A percentile compares a stretch with the other conserved stretches of the same genome.
Conservation (phyloP, 92 coral and sea anemone genomes). For the Porites lobata region DNA sequence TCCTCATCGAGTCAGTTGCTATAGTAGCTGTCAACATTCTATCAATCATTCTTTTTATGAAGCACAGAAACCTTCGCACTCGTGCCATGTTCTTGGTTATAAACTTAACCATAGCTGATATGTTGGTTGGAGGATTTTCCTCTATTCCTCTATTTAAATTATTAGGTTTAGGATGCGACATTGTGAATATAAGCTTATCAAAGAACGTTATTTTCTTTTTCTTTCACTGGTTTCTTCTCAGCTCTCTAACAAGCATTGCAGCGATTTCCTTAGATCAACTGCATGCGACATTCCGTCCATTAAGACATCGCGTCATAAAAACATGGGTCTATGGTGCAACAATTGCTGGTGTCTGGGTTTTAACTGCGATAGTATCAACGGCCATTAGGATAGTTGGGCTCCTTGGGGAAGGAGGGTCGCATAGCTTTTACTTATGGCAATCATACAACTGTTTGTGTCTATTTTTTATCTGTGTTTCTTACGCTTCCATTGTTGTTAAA, state of each 20-base stretch:
- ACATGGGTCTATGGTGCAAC: no score
- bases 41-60: neutral
- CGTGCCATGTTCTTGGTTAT: neutral
- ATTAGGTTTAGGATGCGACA: no score
- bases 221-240: neutral
- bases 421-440: neutral
- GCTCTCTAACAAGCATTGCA: conserved; percentile 23
- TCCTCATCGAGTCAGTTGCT: neutral
- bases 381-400: no score
- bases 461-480: no score
- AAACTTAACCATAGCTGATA: neutral
- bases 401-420: no score
- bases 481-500: neutral
- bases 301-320: conserved; percentile 59
- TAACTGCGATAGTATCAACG: neutral
- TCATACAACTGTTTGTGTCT: neutral
- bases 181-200: no score
- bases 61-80: neutral
- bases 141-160: neutral
- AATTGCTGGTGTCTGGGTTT: no score
- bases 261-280: conserved; percentile 64
- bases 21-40: neutral
- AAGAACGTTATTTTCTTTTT: neutral
- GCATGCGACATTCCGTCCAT: conserved; percentile 65
- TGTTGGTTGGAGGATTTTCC: neutral